phyloP scores from a whole-genome alignment of 2,888 invertebrate genomes.

The Brachyopa scutellaris region DNA sequence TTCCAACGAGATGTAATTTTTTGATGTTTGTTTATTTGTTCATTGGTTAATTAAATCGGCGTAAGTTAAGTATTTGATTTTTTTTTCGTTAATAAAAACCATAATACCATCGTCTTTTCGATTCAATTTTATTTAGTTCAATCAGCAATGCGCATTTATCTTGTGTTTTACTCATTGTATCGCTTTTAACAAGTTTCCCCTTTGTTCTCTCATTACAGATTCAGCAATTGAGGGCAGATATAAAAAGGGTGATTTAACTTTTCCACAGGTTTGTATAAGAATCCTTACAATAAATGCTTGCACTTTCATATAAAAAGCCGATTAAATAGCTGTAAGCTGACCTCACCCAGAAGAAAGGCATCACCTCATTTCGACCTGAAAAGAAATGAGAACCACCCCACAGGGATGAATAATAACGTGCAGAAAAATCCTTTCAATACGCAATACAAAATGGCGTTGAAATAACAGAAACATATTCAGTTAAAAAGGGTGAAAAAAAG shows the following conservation, averaged over 20 bases:
- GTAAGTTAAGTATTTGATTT: too few species aligned
- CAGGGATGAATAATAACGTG: neutral
- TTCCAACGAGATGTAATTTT: too few species aligned
- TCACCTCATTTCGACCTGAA: neutral
- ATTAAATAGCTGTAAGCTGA: too few species aligned
- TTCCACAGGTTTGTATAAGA: constrained; percentile 65
- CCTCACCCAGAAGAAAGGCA: too few species aligned
- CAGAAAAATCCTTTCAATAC: neutral
- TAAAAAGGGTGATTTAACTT: constrained; percentile 68
- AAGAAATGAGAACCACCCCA: neutral
- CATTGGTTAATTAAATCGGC: too few species aligned
- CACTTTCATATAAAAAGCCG: neutral
- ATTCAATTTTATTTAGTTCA: too few species aligned
- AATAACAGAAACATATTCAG: neutral
- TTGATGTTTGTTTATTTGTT: too few species aligned
- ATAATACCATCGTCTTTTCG: too few species aligned
- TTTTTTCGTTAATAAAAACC: too few species aligned
- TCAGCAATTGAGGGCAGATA: constrained; percentile 71
- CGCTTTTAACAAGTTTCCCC: too few species aligned
- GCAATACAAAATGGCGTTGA: neutral
- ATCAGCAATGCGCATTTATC: too few species aligned
- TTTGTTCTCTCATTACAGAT: constrained; percentile 59
- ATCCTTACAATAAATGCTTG: neutral
- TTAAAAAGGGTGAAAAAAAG: neutral
- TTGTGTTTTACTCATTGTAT: too few species aligned